A percentile compares a stretch with the other conserved stretches of the same genome.
These are phyloP conservation scores for Tolypeutes matacus DNA, from an alignment of 2,797 vertebrate genomes.

Conservation along the genomic window DNA sequence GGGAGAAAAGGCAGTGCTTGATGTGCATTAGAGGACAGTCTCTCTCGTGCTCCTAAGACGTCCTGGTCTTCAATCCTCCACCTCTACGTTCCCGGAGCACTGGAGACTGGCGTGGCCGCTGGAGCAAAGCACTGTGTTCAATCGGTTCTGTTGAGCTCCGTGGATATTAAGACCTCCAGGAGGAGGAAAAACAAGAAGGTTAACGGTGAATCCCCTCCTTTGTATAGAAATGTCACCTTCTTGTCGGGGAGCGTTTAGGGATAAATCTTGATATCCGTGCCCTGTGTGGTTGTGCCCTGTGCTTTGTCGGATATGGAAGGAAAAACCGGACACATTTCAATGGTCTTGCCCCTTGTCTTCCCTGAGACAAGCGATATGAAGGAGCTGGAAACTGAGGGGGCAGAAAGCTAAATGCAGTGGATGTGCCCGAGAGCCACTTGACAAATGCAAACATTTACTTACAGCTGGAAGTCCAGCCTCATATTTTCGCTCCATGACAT, in stretches of 20 bases:
- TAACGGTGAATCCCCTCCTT: neutral
- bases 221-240: neutral
- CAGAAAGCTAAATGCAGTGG: neutral
- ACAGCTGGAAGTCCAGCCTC: neutral
- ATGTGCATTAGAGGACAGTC: accelerated
- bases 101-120: neutral
- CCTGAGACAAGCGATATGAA: neutral
- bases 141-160: neutral
- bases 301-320: neutral
- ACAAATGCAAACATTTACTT: too few species aligned
- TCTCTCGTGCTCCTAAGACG: accelerated
- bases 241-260: neutral
- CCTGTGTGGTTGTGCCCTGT: neutral
- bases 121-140: accelerated
- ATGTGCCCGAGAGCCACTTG: accelerated
- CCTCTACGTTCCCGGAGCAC: neutral
- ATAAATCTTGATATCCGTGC: neutral
- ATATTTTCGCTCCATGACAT: accelerated
- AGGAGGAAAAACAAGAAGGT: neutral
- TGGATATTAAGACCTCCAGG: neutral
- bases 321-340: accelerated
- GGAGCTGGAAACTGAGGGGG: neutral
- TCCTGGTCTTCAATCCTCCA: neutral
- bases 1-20: neutral
- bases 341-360: neutral